Percentiles rank a stretch among this genome's conserved stretches.
Evolutionary conservation across 1,140 invertebrate species (phyloP).

Genomic region (Drosophila littoralis): DNA sequence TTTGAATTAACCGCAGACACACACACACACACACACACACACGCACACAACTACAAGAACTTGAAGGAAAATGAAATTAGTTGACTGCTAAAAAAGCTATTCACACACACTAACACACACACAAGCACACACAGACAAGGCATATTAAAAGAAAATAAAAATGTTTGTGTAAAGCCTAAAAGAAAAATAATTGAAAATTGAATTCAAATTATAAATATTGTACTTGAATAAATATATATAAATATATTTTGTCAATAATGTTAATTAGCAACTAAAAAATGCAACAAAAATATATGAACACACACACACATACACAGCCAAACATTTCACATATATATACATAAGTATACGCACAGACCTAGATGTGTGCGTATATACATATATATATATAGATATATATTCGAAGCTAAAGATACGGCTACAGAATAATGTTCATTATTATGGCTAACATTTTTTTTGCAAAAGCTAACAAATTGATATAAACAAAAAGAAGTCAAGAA

Average conservation of each 20-base stretch:
- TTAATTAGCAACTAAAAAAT: slow-evolving; percentile 69
- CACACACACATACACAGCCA: slow-evolving; percentile 27
- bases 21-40: slow-evolving; percentile 31
- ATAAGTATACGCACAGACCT: slow-evolving; percentile 33
- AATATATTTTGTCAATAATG: slow-evolving; percentile 81
- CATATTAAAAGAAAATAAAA: no score
- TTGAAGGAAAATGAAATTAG: slow-evolving; percentile 12
- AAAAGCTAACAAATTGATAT: slow-evolving; percentile 33
- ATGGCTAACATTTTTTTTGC: slow-evolving; percentile 50
- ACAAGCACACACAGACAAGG: slow-evolving; percentile 15
- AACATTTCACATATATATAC: slow-evolving; percentile 31
- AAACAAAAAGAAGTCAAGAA: slow-evolving; percentile 18
- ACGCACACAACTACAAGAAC: slow-evolving; percentile 16
- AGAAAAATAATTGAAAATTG: slow-evolving; percentile 18
- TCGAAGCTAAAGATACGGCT: slow-evolving; percentile 2
- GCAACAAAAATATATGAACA: slow-evolving; percentile 31
- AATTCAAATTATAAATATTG: slow-evolving; percentile 39
- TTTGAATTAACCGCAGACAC: slow-evolving; percentile 59
- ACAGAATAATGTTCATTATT: slow-evolving; percentile 44
- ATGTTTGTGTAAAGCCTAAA: slow-evolving; percentile 23
- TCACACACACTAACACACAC: neutral
- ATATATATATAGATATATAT: neutral
- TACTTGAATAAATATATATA: slow-evolving; percentile 54
- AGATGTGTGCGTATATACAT: neutral
- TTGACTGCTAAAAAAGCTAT: neutral